phyloP scores from a whole-genome alignment of 2,113 vertebrate genomes.

The Laterallus jamaicensis region DNA sequence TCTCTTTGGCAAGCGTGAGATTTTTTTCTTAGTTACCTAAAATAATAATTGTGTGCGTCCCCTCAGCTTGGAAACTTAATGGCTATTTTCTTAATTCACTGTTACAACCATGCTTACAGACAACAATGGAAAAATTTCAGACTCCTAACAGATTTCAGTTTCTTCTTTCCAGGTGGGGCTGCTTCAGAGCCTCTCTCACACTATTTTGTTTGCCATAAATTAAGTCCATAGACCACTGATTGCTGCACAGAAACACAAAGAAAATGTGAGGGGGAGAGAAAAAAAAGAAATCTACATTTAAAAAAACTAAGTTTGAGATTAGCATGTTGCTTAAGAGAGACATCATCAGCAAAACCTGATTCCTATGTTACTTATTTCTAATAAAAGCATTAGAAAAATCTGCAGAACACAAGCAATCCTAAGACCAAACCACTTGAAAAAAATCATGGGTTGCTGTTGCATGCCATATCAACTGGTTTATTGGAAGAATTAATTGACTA shows the following conservation, averaged over 20 bases:
- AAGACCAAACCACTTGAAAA: background rate
- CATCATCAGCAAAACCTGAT: background rate
- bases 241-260: background rate
- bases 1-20: background rate
- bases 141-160: background rate
- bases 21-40: background rate
- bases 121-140: background rate
- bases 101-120: background rate
- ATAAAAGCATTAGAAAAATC: background rate
- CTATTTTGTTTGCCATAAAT: background rate
- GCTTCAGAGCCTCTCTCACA: background rate
- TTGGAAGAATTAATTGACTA: background rate
- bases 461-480: background rate
- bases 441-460: background rate
- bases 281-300: background rate
- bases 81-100: background rate
- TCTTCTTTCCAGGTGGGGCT: background rate
- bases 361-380: background rate
- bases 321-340: background rate
- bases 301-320: background rate
- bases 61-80: background rate
- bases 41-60: too few species aligned
- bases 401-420: background rate
- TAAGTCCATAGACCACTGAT: background rate
- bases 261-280: accelerated